These are phyloP conservation scores for Anas bernieri DNA, from an alignment of 2,797 vertebrate species.

Conservation along the genomic window DNA sequence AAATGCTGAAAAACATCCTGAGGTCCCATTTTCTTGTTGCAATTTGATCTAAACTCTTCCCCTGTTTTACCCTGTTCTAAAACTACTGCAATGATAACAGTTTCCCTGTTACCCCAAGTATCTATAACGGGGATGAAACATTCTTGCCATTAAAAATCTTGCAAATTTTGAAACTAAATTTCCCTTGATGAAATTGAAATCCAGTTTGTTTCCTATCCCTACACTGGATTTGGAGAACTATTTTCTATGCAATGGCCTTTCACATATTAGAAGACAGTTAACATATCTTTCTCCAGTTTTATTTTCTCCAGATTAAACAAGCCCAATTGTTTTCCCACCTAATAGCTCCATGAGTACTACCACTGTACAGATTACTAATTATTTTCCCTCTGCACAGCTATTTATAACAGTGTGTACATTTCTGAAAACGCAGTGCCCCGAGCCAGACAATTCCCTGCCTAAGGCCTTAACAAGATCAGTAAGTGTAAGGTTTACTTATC, in stretches of 20 bases:
- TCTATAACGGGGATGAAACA: not conserved
- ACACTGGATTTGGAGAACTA: not conserved
- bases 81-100: not conserved
- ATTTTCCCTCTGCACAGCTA: not conserved
- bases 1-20: not conserved
- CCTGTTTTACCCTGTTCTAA: not conserved
- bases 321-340: not conserved
- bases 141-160: not conserved
- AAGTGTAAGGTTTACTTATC: not conserved
- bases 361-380: not conserved
- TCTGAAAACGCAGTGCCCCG: not conserved
- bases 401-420: not conserved
- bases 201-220: not conserved
- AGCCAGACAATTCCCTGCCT: not conserved
- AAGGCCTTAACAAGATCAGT: not conserved
- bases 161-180: not conserved
- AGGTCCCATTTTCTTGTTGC: not conserved
- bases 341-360: not conserved
- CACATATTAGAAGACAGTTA: not conserved
- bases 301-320: slow-evolving; percentile 1
- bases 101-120: not conserved
- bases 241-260: not conserved
- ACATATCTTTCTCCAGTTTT: not conserved
- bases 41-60: not conserved
- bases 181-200: not conserved